Conservation (phyloP, 2,113 vertebrate genomes). For the Thymallus thymallus region DNA sequence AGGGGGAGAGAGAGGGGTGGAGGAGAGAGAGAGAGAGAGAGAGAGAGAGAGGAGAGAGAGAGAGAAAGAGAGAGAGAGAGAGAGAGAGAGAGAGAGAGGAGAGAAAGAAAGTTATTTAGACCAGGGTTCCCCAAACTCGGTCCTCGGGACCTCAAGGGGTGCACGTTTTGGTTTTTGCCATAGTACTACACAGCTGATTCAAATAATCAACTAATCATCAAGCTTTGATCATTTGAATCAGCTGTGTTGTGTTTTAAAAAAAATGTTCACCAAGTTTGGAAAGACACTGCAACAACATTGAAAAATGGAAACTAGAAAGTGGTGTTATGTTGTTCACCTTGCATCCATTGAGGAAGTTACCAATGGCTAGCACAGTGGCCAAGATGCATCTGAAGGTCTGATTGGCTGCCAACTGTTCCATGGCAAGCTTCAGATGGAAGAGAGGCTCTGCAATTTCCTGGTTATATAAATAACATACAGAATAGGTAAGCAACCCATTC, state of each 20-base stretch:
- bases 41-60: neutral
- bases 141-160: too few relatives aligned
- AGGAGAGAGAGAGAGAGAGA: neutral
- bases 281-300: too few relatives aligned
- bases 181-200: too few relatives aligned
- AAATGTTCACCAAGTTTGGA: too few relatives aligned
- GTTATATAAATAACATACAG: neutral
- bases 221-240: too few relatives aligned
- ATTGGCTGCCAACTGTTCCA: constrained; percentile 74
- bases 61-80: neutral
- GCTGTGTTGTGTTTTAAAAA: too few relatives aligned
- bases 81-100: neutral
- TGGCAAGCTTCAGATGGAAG: constrained; percentile 75
- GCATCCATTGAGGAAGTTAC: constrained; percentile 77
- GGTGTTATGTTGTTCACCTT: constrained; percentile 59
- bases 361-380: constrained; percentile 75
- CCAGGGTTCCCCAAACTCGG: too few relatives aligned
- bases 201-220: too few relatives aligned
- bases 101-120: too few relatives aligned
- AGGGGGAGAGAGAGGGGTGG: too few relatives aligned
- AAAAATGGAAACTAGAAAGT: too few relatives aligned
- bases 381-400: constrained; percentile 74
- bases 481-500: neutral
- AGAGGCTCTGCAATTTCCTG: constrained; percentile 80
- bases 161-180: neutral